Evolutionary conservation across 2,888 invertebrate species (phyloP).

Genomic region (Autographa pulchrina): DNA sequence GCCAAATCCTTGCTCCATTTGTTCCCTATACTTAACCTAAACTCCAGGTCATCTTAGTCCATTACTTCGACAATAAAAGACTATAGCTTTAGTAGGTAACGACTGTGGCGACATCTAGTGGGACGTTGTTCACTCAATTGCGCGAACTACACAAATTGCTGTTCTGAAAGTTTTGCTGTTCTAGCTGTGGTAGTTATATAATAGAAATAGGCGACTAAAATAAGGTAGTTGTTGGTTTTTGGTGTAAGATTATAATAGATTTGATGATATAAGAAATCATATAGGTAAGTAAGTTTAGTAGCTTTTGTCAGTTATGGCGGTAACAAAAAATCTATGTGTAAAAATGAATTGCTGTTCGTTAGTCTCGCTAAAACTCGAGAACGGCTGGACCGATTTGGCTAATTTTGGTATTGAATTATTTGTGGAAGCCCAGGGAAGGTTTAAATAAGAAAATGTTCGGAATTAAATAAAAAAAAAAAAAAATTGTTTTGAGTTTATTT

Average conservation of each 20-base stretch:
- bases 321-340: no score
- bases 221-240: background rate
- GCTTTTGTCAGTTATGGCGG: no score
- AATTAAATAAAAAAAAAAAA: no score
- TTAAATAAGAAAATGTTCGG: no score
- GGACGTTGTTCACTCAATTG: conserved; percentile 48
- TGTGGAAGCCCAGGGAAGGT: no score
- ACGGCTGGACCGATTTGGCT: no score
- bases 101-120: conserved; percentile 35
- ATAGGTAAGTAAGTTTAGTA: no score
- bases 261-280: no score
- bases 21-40: background rate
- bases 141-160: conserved; percentile 48
- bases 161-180: conserved; percentile 30
- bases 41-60: background rate
- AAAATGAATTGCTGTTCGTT: no score
- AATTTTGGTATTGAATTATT: no score
- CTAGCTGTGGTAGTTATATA: background rate
- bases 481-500: no score
- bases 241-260: background rate
- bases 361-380: no score
- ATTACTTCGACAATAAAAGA: conserved; percentile 36
- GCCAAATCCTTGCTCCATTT: background rate
- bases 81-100: conserved; percentile 36
- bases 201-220: background rate